Conservation (phyloP, 1,140 invertebrate genomes). For the Doryteuthis pealeii region DNA sequence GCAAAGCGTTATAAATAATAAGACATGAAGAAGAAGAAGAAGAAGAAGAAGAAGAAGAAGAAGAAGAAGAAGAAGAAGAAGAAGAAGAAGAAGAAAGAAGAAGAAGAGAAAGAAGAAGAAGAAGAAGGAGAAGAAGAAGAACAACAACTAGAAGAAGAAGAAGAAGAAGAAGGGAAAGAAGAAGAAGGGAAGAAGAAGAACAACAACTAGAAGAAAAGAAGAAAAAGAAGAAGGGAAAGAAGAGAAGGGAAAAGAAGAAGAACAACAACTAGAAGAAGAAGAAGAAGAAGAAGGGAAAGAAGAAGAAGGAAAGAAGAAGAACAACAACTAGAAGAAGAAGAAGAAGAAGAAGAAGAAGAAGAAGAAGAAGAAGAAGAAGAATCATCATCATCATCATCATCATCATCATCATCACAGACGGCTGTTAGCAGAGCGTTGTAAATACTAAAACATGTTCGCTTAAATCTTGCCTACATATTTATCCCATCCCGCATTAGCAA, state of each 20-base stretch:
- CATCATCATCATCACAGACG: too few species aligned
- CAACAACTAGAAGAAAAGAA: not conserved
- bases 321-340: not conserved
- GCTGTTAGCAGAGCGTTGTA: not conserved
- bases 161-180: slow-evolving; percentile 9
- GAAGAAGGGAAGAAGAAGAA: not conserved
- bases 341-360: not conserved
- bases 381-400: slow-evolving; percentile 11
- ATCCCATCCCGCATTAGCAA: too few species aligned
- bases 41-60: slow-evolving; percentile 22
- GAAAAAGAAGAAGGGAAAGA: slow-evolving; percentile 14
- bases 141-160: slow-evolving; percentile 36
- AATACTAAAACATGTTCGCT: too few species aligned
- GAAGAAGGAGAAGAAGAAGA: slow-evolving; percentile 41
- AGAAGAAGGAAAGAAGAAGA: not conserved
- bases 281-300: slow-evolving; percentile 1
- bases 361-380: not conserved
- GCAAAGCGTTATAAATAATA: slow-evolving; percentile 25
- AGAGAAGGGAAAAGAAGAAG: not conserved
- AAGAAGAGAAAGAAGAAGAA: too few species aligned
- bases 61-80: too few species aligned
- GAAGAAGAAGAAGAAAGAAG: too few species aligned
- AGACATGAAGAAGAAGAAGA: slow-evolving; percentile 12
- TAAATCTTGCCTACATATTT: too few species aligned
- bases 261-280: not conserved